Evolutionary conservation across 2,797 vertebrate species (phyloP).

Genomic region (Xiphophorus birchmanni): DNA sequence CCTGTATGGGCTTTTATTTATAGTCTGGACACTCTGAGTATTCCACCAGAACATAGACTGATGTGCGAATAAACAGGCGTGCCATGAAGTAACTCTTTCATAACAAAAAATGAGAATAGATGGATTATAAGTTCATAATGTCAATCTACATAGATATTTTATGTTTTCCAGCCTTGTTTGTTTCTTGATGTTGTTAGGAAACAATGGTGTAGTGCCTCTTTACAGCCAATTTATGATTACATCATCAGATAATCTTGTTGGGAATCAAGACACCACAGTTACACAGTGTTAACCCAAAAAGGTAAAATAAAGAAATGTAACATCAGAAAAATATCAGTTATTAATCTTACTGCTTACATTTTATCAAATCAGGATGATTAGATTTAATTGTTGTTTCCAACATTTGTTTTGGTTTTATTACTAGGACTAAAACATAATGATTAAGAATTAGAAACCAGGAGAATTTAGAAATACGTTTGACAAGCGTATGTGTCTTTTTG

Average conservation of each 20-base stretch:
- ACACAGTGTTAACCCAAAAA: not conserved
- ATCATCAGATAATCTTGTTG: not conserved
- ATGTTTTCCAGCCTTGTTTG: not conserved
- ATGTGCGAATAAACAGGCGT: constrained; percentile 26
- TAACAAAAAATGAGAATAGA: not conserved
- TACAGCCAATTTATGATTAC: not conserved
- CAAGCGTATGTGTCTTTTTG: not conserved
- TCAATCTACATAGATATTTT: not conserved
- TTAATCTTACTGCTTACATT: not conserved
- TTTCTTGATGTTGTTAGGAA: not conserved
- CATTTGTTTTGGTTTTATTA: not conserved
- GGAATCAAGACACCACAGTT: not conserved
- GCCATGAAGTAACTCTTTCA: not conserved
- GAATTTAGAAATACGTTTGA: not conserved
- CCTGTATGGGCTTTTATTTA: constrained; percentile 45
- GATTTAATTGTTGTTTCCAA: not conserved
- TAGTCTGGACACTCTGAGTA: constrained; percentile 23
- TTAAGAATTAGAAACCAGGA: not conserved
- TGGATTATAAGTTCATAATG: not conserved
- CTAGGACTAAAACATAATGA: not conserved
- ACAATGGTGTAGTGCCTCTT: not conserved
- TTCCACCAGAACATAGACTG: constrained; percentile 49
- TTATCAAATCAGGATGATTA: not conserved
- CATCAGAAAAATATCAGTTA: not conserved
- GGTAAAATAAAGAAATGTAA: not conserved